These are phyloP conservation scores for Leptopilina drosophilae DNA, from an alignment of 2,888 invertebrate species.

Conservation along the genomic window DNA sequence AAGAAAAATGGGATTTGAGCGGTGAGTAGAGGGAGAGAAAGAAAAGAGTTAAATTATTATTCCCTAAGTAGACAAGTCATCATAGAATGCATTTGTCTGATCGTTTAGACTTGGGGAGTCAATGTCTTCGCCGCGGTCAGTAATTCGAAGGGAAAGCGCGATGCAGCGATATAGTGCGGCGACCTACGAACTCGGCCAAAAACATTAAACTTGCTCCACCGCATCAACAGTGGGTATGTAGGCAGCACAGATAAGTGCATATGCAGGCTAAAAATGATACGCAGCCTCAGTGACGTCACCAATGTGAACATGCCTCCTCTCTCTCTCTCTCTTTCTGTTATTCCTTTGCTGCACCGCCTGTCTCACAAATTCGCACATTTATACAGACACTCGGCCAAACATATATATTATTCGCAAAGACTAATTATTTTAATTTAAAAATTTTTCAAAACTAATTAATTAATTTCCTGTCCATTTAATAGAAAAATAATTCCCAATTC, in stretches of 20 bases:
- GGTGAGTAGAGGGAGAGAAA: not conserved
- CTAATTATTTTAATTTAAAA: too few species aligned
- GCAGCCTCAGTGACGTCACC: conserved; percentile 67
- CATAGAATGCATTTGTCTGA: not conserved
- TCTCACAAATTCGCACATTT: too few species aligned
- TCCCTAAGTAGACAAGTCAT: conserved; percentile 1
- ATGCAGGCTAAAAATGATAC: conserved; percentile 72
- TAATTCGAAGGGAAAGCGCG: conserved; percentile 70
- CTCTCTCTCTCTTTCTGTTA: conserved; percentile 38
- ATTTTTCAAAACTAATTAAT: too few species aligned
- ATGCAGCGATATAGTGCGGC: conserved; percentile 47
- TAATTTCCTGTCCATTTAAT: too few species aligned
- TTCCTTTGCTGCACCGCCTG: not conserved
- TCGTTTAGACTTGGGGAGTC: conserved; percentile 17
- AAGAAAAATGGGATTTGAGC: too few species aligned
- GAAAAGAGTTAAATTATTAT: not conserved
- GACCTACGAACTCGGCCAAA: conserved; percentile 50
- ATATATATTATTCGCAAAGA: not conserved
- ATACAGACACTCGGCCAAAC: not conserved
- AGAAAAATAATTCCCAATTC: too few species aligned
- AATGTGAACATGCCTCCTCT: conserved; percentile 42
- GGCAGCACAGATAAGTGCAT: conserved; percentile 44
- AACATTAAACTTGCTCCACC: conserved; percentile 50
- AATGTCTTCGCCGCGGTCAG: conserved; percentile 66
- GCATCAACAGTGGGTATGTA: conserved; percentile 18